Base-by-base conservation (phyloP, 1,140 invertebrate species). In the Drosophila santomea region DNA sequence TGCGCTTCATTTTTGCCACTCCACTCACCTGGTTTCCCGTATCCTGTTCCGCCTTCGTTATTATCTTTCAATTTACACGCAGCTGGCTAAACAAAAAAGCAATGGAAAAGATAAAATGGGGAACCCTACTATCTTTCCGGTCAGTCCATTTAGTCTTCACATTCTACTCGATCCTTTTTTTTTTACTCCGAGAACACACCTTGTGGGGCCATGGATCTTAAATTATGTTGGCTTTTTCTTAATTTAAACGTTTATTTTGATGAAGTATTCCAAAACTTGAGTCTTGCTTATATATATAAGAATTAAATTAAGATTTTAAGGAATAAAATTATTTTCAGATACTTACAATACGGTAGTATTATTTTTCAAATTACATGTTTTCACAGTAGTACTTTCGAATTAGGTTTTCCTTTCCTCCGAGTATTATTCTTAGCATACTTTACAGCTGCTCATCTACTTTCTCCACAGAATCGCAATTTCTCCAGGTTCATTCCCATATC, bases 31-130 rank as follows among this genome's bases (percentile, higher is more conserved):
- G 64, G 60, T 48, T 45, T 68, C 23, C 39, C 35, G 48, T 55
- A 23, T 68, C 41, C 48, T 43, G 41, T 32, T 64, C 32, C 61
- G 54, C 61, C 51, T 63, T 50, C 47, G 73, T 76, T 86, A 88
- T 86, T 86, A 88, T 86, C 82, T 86, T 86, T 86, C 79, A 88
- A 86, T 86, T 86, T 88, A 67, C 62, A 51, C 71, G 55, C 82
- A 88, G 83, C 74, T 86, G 82, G 55, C 83, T 76, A 88, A 86
- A 83, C 78, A 82, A 80, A 60, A 38, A 48, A 23, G 7, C 7
- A 20, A 15, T 25, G 15, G 17, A 38, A 39, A 20, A 15, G 17
- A 28, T 17, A 25, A 57, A 32, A 57, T 12, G n/a, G 11, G 32
- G 14, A 25, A 59, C 61, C 64, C 54, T 20, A 58, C 64, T 79